Percentiles rank a stretch among this genome's conserved stretches.
phyloP scores from a whole-genome alignment of 2,888 invertebrate species.

The Eristalinus sepulchralis region DNA sequence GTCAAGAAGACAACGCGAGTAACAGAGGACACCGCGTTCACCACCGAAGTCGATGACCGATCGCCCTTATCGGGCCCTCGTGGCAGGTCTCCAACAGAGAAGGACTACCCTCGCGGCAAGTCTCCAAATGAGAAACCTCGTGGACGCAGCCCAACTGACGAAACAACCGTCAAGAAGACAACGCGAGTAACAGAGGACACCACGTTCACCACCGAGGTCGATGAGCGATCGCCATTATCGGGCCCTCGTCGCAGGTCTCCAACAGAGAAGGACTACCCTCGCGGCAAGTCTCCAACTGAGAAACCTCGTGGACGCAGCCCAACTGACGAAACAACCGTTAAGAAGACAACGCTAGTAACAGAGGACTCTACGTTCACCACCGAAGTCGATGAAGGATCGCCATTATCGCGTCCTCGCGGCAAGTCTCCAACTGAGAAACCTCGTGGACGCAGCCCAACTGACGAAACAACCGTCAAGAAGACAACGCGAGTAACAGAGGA shows the following conservation, averaged over 20 bases:
- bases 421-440: slow-evolving; percentile 11
- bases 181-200: neutral
- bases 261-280: slow-evolving; percentile 20
- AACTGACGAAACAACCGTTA: neutral
- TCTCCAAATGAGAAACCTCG: neutral
- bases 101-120: neutral
- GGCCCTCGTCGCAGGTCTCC: neutral
- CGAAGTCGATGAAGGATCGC: neutral
- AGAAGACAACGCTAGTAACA: neutral
- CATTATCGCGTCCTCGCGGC: no score
- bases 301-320: slow-evolving; percentile 6
- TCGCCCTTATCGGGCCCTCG: neutral
- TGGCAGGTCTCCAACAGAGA: neutral
- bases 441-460: neutral
- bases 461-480: neutral
- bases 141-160: neutral
- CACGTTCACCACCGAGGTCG: neutral
- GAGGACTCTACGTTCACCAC: neutral
- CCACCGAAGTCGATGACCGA: slow-evolving; percentile 1
- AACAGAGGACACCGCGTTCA: neutral
- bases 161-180: neutral
- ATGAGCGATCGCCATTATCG: neutral
- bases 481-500: neutral
- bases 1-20: neutral
- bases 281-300: slow-evolving; percentile 22